A percentile compares a stretch with the other conserved stretches of the same genome.
phyloP scores from a whole-genome alignment of 2,888 invertebrate genomes.

The Andrena fulva region DNA sequence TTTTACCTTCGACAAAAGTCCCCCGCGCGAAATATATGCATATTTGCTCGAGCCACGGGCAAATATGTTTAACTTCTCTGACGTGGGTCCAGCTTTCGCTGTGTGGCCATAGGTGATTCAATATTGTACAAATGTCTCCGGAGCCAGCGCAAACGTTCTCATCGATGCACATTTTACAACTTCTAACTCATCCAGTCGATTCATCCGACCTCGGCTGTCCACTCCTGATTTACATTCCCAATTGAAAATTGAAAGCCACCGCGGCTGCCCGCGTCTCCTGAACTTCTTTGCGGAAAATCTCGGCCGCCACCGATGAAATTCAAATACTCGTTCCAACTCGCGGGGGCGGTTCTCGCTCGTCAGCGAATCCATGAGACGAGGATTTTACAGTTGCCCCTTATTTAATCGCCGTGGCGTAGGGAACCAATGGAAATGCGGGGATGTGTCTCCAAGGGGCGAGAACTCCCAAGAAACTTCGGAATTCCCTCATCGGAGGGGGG shows the following conservation, averaged over 20 bases:
- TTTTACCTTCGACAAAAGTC: background rate
- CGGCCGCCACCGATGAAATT: conserved; percentile 19
- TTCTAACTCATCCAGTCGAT: too few species aligned
- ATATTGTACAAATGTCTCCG: conserved; percentile 2
- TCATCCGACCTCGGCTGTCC: background rate
- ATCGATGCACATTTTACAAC: background rate
- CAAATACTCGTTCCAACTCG: conserved; percentile 28
- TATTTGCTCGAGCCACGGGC: background rate
- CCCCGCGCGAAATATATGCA: background rate
- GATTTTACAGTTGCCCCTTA: conserved; percentile 19
- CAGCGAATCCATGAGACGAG: conserved; percentile 5
- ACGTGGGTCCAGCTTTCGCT: background rate
- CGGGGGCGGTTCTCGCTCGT: conserved; percentile 13
- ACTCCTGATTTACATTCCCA: background rate
- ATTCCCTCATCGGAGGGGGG: conserved; percentile 18
- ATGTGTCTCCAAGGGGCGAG: background rate
- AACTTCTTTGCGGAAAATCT: conserved; percentile 1
- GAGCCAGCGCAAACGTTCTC: conserved; percentile 16
- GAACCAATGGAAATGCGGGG: conserved; percentile 1
- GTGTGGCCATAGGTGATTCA: background rate
- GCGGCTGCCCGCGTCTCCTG: background rate
- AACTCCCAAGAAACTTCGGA: conserved; percentile 2
- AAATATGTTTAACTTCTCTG: conserved; percentile 14
- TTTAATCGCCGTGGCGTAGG: conserved; percentile 25
- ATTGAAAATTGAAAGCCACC: background rate